Base-by-base conservation (phyloP, 1,140 invertebrate genomes). In the Pseudomyrmex flavicornis region DNA sequence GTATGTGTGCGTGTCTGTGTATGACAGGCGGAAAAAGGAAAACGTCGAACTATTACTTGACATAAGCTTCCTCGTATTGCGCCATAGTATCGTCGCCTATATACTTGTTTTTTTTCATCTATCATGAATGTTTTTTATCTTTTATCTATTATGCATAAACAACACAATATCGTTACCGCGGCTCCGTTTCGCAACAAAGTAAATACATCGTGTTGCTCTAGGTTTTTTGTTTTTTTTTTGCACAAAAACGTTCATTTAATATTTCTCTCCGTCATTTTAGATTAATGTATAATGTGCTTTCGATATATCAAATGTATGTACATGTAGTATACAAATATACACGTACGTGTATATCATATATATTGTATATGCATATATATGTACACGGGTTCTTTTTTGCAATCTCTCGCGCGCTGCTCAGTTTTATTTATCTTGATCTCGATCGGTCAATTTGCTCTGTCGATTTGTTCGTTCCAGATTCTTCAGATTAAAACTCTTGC, bases 21-120 rank as follows among this genome's bases (percentile, higher is more conserved):
- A 83, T 74, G 79, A 74, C 69, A 82, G 59, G 70, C 59, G 83
- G 87, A 88, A 87, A 88, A 88, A 85, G 82, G 84, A 69, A 35
- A 80, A 77, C 73, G 54, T 66, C 72, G 74, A 83, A 84, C 74
- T 75, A 88, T 35, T 59, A 73, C 12, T 68, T 82, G 66, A 84
- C 73, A 83, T 58, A 88, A 88, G 84, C 74, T 85, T 82, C 62
- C 48, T 84, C 75, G 35, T 70, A 12, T 76, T 80, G 75, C 63
- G 83, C 75, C 75, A 70, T 59, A 63, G 76, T 84, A 84, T 84
- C 66, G 68, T 79, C 22, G 62, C 76, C 66, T 70, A 17, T 22
- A 17, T 62, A 35, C 35, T 35, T 35, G 35, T 4, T 62, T n/a
- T 46, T 50, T 44, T 50, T 84, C 50, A 75, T 44, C 63, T 58